phyloP scores from a whole-genome alignment of 2,113 vertebrate genomes.

The Ailuropoda melanoleuca region DNA sequence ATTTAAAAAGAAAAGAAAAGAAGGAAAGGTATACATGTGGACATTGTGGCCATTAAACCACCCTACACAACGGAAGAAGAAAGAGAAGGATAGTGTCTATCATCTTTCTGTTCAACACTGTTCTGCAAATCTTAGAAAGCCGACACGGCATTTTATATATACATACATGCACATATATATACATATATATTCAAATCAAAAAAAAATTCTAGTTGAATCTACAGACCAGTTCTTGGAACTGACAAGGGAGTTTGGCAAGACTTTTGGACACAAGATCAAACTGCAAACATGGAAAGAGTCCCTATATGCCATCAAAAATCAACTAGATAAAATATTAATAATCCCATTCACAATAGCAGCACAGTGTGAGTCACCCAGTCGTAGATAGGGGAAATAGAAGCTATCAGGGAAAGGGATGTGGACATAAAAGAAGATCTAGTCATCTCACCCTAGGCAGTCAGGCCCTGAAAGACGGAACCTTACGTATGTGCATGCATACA shows the following conservation, averaged over 20 bases:
- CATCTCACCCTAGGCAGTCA: not conserved
- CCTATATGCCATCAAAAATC: not conserved
- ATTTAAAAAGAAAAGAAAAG: not conserved
- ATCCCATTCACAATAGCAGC: not conserved
- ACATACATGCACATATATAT: not conserved
- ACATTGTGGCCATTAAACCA: too few species aligned
- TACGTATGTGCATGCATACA: not conserved
- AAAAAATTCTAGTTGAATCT: not conserved
- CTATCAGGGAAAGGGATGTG: not conserved
- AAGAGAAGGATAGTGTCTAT: not conserved
- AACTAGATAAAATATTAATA: not conserved
- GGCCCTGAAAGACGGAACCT: not conserved
- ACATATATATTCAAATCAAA: not conserved
- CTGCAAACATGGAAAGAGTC: not conserved
- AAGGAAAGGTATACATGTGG: not conserved
- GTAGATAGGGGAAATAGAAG: not conserved
- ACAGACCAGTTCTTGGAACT: not conserved
- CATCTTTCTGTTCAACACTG: not conserved
- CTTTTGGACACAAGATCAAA: not conserved
- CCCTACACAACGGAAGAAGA: not conserved
- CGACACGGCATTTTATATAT: not conserved
- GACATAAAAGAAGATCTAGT: not conserved
- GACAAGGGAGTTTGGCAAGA: not conserved
- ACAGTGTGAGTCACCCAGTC: not conserved
- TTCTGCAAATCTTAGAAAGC: not conserved